Evolutionary conservation across 2,797 vertebrate genomes (phyloP).

Genomic region (Clarias laeviceps): DNA sequence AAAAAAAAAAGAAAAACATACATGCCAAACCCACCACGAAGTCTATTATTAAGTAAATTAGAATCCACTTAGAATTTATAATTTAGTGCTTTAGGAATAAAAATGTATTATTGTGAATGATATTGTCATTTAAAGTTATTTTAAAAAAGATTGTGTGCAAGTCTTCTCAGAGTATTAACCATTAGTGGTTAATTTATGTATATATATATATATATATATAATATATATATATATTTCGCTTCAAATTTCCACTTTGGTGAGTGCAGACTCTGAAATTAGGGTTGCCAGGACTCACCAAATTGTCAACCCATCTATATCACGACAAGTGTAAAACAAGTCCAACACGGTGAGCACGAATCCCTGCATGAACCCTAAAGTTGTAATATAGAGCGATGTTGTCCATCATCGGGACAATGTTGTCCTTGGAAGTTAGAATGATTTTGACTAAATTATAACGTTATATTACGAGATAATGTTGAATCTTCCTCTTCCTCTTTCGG

Average conservation of each 20-base stretch:
- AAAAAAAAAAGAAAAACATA: too few relatives aligned
- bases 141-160: not conserved
- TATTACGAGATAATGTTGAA: too few relatives aligned
- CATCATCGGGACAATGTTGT: too few relatives aligned
- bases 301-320: not conserved
- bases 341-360: too few relatives aligned
- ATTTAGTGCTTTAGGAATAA: not conserved
- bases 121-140: not conserved
- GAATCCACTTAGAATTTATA: not conserved
- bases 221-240: not conserved
- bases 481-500: too few relatives aligned
- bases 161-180: not conserved
- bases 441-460: too few relatives aligned
- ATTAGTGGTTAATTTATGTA: not conserved
- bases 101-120: not conserved
- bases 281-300: not conserved
- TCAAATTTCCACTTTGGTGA: not conserved
- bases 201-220: not conserved
- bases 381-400: too few relatives aligned
- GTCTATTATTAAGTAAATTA: not conserved
- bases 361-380: too few relatives aligned
- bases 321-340: too few relatives aligned
- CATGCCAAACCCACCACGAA: not conserved
- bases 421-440: too few relatives aligned
- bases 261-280: not conserved